Base-by-base conservation (phyloP, 2,888 invertebrate genomes). In the Drosophila prolongata region DNA sequence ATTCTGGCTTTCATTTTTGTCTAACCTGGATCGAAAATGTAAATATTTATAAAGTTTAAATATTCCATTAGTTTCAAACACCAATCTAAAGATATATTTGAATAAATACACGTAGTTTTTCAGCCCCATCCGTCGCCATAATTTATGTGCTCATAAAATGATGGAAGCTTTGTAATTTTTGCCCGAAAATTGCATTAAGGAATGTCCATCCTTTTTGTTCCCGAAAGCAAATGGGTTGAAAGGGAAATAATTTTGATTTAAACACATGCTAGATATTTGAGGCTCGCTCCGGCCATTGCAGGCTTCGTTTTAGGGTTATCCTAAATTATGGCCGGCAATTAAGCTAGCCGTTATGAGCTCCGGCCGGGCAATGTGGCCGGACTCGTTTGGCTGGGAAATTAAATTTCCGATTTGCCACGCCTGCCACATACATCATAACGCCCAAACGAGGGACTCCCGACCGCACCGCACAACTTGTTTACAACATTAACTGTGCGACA, bases 401-500 rank as follows among this genome's bases (percentile, higher is more conserved):
- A 89, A 86, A 86, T 86, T 86, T 86, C 78, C 89, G 81, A 86
- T 87, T 89, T 79, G 76, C 79, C 70, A 75, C 71, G 87, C 81
- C 72, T 65, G 46, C 71, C 81, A 76, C 89, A 88, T 85, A 83
- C 88, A 85, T 85, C 87, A 85, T 88, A 86, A 77, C 49, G 57
- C 62, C 42, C 54, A 54, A 66, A 43, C 55, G 30, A 40, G 60
- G 46, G 64, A 14, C 50, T 44, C 40, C 46, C 55, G 61, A 47
- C 60, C 53, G 54, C 59, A 61, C 40, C 58, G 44, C 59, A 76
- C 79, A 80, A 76, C 77, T 85, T 88, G 89, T 84, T 85, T 87
- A 87, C 89, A 85, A 76, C 89, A 89, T 89, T 79, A 85, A 85
- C 89, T 85, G 85, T 87, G 68, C 85, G 87, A 84, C 89, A 85